Base-by-base conservation (phyloP, 1,140 invertebrate genomes). In the Drosophila gunungcola region DNA sequence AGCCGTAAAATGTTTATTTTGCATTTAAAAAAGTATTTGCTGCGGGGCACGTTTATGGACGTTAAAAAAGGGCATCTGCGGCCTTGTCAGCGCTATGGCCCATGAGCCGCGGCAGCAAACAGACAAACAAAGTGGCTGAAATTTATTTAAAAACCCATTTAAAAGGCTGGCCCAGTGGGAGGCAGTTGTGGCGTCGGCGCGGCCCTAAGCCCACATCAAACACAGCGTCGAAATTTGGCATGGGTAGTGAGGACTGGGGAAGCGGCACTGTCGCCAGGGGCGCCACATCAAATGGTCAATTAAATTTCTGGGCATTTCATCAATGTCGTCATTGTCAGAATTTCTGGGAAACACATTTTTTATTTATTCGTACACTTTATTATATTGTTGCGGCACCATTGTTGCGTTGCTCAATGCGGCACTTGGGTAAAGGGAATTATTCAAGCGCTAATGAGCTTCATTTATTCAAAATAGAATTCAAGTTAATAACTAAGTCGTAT, bases 81-180 rank as follows among this genome's bases (percentile, higher is more conserved):
- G 48, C 41, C 45, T 51, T 52, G 45, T 49, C 60, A n/a, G 4
- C 29, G 43, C 12, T 48, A 39, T 46, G 58, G 57, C 48, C 48
- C 57, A 39, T 49, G 62, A 54, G 54, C 74, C 74, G 73, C 74
- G 57, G 77, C 64, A 74, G 64, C 75, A 80, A 85, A 86, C 78
- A 85, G 74, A 74, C 64, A 69, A 73, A 76, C 79, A 88, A 88
- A 88, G 68, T 77, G 76, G 63, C 73, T 60, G 45, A 83, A 89
- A 84, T 89, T 89, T 89, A 89, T 84, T 89, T 89, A 83, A 89
- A 84, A 89, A 84, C 84, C 86, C 80, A 89, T 89, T 89, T 80
- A 89, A 69, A 83, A 72, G 72, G 60, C 82, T 55, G 67, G 34
- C 52, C 51, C 57, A 45, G 73, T 74, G 58, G 48, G 67, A 51